These are phyloP conservation scores for Chrysina gloriosa DNA, from an alignment of 2,888 invertebrate genomes.

Conservation along the genomic window DNA sequence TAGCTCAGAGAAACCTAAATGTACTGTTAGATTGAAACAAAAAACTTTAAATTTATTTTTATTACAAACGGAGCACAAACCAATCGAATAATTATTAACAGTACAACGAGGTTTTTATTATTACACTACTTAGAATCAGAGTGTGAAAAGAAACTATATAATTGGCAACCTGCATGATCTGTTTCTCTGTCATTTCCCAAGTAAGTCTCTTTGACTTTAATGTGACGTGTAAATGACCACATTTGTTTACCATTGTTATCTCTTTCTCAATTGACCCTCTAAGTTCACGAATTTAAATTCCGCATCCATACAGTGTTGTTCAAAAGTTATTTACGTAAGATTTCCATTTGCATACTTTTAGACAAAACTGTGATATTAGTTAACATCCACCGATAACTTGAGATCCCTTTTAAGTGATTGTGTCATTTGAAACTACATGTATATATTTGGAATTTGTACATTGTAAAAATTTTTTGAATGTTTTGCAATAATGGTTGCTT, in stretches of 20 bases:
- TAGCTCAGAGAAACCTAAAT: slow-evolving; percentile 42
- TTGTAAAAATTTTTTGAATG: slow-evolving; percentile 15
- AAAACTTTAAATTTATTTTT: too few relatives aligned
- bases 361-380: neutral
- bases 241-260: slow-evolving; percentile 20
- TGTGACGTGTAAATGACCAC: slow-evolving; percentile 2
- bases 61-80: neutral
- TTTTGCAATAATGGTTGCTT: slow-evolving; percentile 26
- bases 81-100: neutral
- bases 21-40: slow-evolving; percentile 16
- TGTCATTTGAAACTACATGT: neutral
- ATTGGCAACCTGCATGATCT: slow-evolving; percentile 55
- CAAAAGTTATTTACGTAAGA: slow-evolving; percentile 2
- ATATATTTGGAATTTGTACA: slow-evolving; percentile 23
- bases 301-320: neutral
- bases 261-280: neutral
- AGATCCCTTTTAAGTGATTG: neutral
- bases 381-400: neutral
- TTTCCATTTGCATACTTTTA: neutral
- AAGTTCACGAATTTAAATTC: neutral
- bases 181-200: slow-evolving; percentile 51
- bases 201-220: slow-evolving; percentile 66
- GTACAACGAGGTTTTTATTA: slow-evolving; percentile 6
- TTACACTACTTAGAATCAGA: slow-evolving; percentile 16
- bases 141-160: slow-evolving; percentile 40